Evolutionary conservation across 2,797 vertebrate species (phyloP), one percentile per base, ranked within the genome.

Genomic region (Astyanax mexicanus): DNA sequence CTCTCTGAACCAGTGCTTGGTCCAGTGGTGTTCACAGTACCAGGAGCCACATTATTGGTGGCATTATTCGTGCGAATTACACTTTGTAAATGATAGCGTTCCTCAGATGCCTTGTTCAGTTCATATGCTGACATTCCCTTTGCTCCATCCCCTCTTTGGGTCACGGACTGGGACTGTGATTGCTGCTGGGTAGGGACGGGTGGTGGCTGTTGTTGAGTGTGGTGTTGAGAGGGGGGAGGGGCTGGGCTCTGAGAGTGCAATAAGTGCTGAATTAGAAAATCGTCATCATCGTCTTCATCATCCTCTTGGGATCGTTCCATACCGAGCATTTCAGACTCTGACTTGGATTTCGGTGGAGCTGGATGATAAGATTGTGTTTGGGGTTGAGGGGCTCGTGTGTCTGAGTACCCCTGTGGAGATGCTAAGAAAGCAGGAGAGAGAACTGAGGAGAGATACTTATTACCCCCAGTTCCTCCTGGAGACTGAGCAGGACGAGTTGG

Each of bases 181-280:
- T 93, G 90, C 67, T 91, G 81, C 44, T 75, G 88, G 64, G 88
- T 66, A 51, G 76, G 60, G 66, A 80, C 78, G 60, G 79, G 78
- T 44, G 75, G 64, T 58, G 85, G 45, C n/a, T 78, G 81, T 71
- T 72, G 77, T 49, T 86, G 78, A 61, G 82, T 76, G 42, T 88
- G 90, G 86, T 89, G 90, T 72, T 91, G 91, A 27, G 91, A 84
- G 37, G 79, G 75, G 72, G 91, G 91, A n/a, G 89, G 72, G 40
- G 84, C 81, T 49, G 93, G 94, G 84, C 93, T 95, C 78, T 96
- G 95, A 0, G 93, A 91, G 77, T 96, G 95, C 52, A 98, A 86
- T 52, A 98, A 91, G 72, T 97, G 95, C 80, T 96, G 95, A 58
- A 97, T 96, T 29, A 97, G 90, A 61, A 98, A 97, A 29, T 97